These are phyloP conservation scores for Cantharis lateralis DNA, from an alignment of 2,888 invertebrate species.

Conservation along the genomic window DNA sequence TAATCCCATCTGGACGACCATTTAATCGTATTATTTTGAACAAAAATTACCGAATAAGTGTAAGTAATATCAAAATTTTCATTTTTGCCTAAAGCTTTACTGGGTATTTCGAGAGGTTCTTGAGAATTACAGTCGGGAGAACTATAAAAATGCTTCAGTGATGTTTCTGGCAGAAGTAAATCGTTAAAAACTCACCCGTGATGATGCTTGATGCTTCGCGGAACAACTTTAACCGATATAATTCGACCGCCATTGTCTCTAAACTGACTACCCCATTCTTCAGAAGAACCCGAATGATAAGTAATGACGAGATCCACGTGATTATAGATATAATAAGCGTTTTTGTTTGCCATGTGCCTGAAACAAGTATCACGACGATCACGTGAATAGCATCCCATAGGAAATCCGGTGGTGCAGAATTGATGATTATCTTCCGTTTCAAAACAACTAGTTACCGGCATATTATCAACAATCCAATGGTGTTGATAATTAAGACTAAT, in stretches of 20 bases:
- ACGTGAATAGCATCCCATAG: constrained; percentile 82
- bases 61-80: constrained; percentile 72
- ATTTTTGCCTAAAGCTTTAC: constrained; percentile 57
- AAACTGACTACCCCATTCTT: constrained; percentile 85
- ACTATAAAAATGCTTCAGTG: constrained; percentile 50
- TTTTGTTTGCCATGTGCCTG: constrained; percentile 54
- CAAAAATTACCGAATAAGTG: constrained; percentile 85
- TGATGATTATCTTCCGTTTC: constrained; percentile 67
- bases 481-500: constrained; percentile 94
- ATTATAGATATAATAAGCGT: constrained; percentile 92
- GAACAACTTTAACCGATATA: constrained; percentile 72
- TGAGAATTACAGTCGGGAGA: constrained; percentile 58
- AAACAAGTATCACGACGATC: constrained; percentile 47
- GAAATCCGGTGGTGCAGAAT: constrained; percentile 95
- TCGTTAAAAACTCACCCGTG: constrained; percentile 39
- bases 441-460: constrained; percentile 99
- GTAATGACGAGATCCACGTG: constrained; percentile 93
- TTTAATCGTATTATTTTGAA: constrained; percentile 81
- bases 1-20: constrained; percentile 99
- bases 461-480: constrained; percentile 98
- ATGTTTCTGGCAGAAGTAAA: background rate
- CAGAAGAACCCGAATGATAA: constrained; percentile 86
- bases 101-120: constrained; percentile 73
- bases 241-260: constrained; percentile 87
- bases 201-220: constrained; percentile 52